Conservation (phyloP, 1,140 invertebrate genomes). For the Lerema accius region DNA sequence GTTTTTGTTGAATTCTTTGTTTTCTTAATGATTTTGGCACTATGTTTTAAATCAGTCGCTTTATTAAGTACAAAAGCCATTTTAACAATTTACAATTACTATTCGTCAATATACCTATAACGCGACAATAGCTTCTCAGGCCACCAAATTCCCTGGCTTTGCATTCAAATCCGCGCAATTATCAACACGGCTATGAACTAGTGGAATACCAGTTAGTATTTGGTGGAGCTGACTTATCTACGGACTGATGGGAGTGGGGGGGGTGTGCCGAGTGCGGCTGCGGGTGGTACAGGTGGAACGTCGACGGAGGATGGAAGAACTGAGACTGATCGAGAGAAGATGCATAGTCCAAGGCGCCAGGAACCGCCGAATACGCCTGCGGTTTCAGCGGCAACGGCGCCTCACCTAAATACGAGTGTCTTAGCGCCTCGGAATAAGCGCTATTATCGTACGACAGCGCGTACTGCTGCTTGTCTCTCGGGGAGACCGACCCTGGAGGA, state of each 20-base stretch:
- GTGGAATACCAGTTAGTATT: conserved; percentile 90
- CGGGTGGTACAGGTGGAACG: conserved; percentile 95
- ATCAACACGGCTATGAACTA: conserved; percentile 85
- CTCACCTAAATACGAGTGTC: conserved; percentile 84
- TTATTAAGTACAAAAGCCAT: too few species aligned
- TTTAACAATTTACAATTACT: too few species aligned
- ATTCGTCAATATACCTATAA: too few species aligned
- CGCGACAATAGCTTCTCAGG: conserved; percentile 20
- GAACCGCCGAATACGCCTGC: conserved; percentile 90
- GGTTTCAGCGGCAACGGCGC: conserved; percentile 93
- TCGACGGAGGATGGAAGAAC: conserved; percentile 91
- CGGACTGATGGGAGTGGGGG: conserved; percentile 70
- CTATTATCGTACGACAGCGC: conserved; percentile 75
- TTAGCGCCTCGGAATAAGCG: conserved; percentile 75
- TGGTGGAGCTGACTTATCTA: conserved; percentile 83
- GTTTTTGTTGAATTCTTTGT: too few species aligned
- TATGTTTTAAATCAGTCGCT: too few species aligned
- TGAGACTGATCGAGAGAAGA: conserved; percentile 89
- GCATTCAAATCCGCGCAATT: conserved; percentile 20
- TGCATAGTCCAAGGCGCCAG: conserved; percentile 81
- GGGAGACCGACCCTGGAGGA: conserved; percentile 96
- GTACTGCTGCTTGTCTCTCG: conserved; percentile 92
- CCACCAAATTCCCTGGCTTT: conserved; percentile 12
- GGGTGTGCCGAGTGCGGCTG: conserved; percentile 82
- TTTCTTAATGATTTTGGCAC: too few species aligned